Base-by-base conservation (phyloP, 2,113 vertebrate genomes). In the Thalassarche chlororhynchos region DNA sequence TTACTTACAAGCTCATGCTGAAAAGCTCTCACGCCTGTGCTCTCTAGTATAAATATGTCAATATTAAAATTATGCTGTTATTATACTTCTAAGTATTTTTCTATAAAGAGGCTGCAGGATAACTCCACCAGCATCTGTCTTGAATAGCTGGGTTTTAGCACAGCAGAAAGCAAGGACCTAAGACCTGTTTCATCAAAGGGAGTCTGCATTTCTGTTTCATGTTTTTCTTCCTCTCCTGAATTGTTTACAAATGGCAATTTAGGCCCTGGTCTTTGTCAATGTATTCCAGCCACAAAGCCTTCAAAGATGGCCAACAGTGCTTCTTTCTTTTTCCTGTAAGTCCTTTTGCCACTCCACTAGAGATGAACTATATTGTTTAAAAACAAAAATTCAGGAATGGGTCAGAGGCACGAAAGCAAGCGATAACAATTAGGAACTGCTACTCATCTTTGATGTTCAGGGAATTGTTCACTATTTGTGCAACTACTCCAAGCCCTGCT, bases 11-110 rank as follows among this genome's bases (percentile, higher is more conserved):
- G 44, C n/a, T 90, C 36, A 57, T 76, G 38, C 54, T 91, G 91
- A 40, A 94, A 90, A 87, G 54, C 28, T 49, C 28, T 66, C 21
- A 51, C 1, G 4, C 32, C 83, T 92, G 36, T 81, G 51, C 38
- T 80, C 58, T 77, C 26, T 66, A 12, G 46, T 51, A 87, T 84
- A 93, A 96, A 91, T 72, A 83, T 19, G n/a, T 66, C 93, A 90
- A 86, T 95, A 83, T 58, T 91, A 60, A 96, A 91, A 86, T 86
- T 66, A 88, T 74, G 29, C 66, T 90, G 58, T 38, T 95, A 23
- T 79, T 96, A 91, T 47, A 44, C 24, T 93, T 83, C 29, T 66
- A 89, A 94, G 62, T 69, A 54, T 61, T 91, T 87, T 85, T 83
- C 82, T 55, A 31, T 87, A 74, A 70, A 90, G 80, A 68, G 55